Conservation (phyloP, 2,113 vertebrate genomes). For the Ibidorhyncha struthersii region DNA sequence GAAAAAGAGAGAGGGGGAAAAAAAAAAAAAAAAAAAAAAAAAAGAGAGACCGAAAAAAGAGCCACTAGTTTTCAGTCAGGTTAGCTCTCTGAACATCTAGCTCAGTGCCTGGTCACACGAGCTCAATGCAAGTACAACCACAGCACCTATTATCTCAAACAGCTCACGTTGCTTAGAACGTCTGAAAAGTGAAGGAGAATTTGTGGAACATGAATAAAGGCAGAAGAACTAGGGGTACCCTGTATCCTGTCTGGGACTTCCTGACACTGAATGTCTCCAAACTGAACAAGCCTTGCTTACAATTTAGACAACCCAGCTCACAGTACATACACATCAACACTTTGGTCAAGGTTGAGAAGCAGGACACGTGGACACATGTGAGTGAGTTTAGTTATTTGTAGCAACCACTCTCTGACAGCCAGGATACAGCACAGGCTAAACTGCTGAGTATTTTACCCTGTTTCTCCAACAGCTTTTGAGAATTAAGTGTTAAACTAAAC, state of each 20-base stretch:
- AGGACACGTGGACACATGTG: neutral
- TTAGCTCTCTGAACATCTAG: neutral
- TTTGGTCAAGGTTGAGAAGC: neutral
- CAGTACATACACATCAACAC: neutral
- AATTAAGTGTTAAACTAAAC: neutral
- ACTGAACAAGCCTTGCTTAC: neutral
- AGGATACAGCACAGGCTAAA: neutral
- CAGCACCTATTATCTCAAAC: neutral
- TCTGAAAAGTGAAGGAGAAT: neutral
- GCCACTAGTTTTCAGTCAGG: neutral
- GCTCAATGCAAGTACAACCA: neutral
- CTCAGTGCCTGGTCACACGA: neutral
- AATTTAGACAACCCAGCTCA: neutral
- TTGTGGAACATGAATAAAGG: neutral
- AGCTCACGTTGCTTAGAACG: neutral
- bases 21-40: no score
- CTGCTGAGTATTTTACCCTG: neutral
- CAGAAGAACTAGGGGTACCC: neutral
- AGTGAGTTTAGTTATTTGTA: neutral
- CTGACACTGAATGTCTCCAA: neutral
- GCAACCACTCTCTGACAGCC: neutral
- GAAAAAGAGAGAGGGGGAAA: no score
- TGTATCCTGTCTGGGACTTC: neutral
- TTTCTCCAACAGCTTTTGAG: neutral
- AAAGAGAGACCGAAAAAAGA: neutral